Percentiles rank a stretch among this genome's conserved stretches.
Conservation (phyloP, 2,888 invertebrate species). For the Ectropis crepuscularia region DNA sequence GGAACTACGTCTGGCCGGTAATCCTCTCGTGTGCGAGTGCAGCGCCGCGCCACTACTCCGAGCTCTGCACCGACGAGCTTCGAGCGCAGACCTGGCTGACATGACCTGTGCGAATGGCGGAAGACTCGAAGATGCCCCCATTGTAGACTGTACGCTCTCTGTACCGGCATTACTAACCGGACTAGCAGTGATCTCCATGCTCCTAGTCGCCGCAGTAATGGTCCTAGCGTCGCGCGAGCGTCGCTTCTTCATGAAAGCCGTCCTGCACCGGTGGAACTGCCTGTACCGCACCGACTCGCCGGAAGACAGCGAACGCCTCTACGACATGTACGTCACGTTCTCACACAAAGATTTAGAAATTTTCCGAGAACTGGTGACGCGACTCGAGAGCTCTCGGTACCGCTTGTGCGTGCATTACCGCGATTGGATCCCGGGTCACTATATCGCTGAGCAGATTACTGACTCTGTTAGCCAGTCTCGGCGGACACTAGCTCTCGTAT, state of each 20-base stretch:
- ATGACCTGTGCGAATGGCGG: conserved; percentile 5
- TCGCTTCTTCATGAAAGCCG: conserved; percentile 40
- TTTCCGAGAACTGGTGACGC: too few species aligned
- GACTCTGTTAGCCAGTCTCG: too few species aligned
- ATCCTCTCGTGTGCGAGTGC: conserved; percentile 31
- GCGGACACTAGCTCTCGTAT: too few species aligned
- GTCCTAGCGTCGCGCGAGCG: conserved; percentile 32
- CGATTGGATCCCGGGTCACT: too few species aligned
- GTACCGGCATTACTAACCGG: neutral
- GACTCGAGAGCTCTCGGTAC: too few species aligned
- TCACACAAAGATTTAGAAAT: too few species aligned
- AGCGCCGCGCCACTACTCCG: conserved; percentile 11
- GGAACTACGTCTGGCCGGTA: conserved; percentile 21
- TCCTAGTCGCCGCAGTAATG: conserved; percentile 15
- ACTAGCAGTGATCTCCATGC: conserved; percentile 19
- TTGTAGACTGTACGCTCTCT: conserved; percentile 11
- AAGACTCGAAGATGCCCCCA: neutral
- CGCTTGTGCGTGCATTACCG: too few species aligned
- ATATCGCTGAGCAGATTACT: too few species aligned
- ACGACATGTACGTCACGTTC: too few species aligned
- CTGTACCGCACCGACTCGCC: conserved; percentile 32
- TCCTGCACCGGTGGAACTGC: conserved; percentile 37
- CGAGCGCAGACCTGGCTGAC: conserved; percentile 8
- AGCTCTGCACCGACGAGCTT: conserved; percentile 7
- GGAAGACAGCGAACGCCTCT: too few species aligned